Evolutionary conservation across 2,797 vertebrate species (phyloP), one percentile per base, ranked within the genome.

Genomic region (Geotria australis): DNA sequence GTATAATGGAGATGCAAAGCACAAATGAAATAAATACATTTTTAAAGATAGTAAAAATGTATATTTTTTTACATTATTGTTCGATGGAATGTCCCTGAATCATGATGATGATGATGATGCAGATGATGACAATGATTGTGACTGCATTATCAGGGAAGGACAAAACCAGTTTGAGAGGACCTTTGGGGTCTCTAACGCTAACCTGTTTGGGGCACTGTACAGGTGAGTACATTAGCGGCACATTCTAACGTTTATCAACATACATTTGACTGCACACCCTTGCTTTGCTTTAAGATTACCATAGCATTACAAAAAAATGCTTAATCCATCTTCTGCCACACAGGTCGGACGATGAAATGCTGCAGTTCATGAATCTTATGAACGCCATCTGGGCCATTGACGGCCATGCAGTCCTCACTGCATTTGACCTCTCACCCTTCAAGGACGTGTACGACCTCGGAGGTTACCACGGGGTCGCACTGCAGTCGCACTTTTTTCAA

Each of bases 341-440:
- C 63, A 77, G 75, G 38, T 75, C 74, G 1, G 73, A 76, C 56
- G 71, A 75, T 59, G 72, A 77, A 67, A 75, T 68, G 71, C 62
- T 73, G 58, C 76, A 73, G 12, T 76, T 77, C 59, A 74, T 77
- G 73, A 65, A 70, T 56, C 60, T 76, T 62, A 76, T 77, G 75
- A 71, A 76, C 64, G 71, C 69, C 2, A 66, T 69, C 0, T 76
- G 73, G 75, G 61, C 68, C 48, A 70, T 76, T 0, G 73, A 76
- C 4, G 72, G 72, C 59, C 73, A 68, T 48, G 72, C 74, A 56
- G 59, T 76, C 1, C 72, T 64, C 47, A 77, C 72, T 1, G 73
- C 73, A 1, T 74, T 77, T 59, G 62, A 73, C 65, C 71, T 77
- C 56, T 70, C 72, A 10, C 5, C 63, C 56, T 77, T 76, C n/a